Base-by-base conservation (phyloP, 2,797 vertebrate genomes). In the Rhynchonycteris naso region DNA sequence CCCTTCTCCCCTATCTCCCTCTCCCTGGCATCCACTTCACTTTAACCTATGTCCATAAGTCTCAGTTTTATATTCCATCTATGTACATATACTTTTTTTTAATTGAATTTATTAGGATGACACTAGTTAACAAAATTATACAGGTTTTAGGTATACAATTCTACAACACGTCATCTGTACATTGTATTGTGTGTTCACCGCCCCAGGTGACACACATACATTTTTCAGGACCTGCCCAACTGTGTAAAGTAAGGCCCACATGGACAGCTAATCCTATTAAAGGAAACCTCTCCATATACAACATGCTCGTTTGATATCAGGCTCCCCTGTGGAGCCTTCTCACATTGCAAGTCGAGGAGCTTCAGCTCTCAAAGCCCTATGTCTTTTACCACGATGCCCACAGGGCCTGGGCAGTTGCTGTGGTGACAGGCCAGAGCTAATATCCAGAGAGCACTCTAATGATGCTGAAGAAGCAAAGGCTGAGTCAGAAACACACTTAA, bases 381-480 rank as follows among this genome's bases (percentile, higher is more conserved):
- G 59, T 86, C 92, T 84, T 90, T 96, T 96, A 83, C 93, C 90
- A 86, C 56, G 2, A 89, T 96, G 92, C 96, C 94, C 95, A 79
- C 79, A 80, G 93, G 88, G 93, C 82, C 72, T 13, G 88, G 79
- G 88, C 52, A 93, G 94, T 97, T 97, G 97, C 97, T 97, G 96
- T 97, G 97, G 96, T 74, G 95, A 97, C 93, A 96, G 90, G 82
- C 89, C 79, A 91, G 85, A n/a, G 69, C 90, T 96, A 86, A 96
- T 96, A 96, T 95, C 95, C 54, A 28, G 94, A 96, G 93, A 96
- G 69, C 92, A 92, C 65, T 90, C 82, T 92, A 93, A 94, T 72
- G 93, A 93, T 95, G 85, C 63, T 50, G 88, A 84, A 93, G 90
- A 79, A 97, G 88, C 92, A 92, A 95, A 96, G 93, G 79, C 92